phyloP scores from a whole-genome alignment of 2,888 invertebrate genomes.

The Ypsolopha sequella region DNA sequence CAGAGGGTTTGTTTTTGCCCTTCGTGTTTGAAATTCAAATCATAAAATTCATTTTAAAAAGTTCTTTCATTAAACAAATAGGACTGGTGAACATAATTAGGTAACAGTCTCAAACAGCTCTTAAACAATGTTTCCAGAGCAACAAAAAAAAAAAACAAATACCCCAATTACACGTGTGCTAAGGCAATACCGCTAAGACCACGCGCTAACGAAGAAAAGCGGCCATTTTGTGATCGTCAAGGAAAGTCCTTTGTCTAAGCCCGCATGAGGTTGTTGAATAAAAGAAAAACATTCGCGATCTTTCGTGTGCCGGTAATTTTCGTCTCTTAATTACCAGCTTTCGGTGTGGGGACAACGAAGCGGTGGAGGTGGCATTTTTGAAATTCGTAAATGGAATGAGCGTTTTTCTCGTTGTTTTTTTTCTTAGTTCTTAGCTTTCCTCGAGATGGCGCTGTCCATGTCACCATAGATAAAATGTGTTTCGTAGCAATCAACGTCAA shows the following conservation, averaged over 20 bases:
- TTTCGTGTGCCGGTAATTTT: conserved; percentile 42
- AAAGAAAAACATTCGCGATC: conserved; percentile 38
- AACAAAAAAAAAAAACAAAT: conserved; percentile 1
- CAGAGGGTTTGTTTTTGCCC: conserved; percentile 2
- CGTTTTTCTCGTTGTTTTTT: not conserved
- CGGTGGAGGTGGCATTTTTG: not conserved
- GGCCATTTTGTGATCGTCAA: not conserved
- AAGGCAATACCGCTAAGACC: not conserved
- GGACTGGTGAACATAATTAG: too few relatives aligned
- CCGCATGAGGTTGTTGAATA: conserved; percentile 27
- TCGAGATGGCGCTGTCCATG: too few relatives aligned
- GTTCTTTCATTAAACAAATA: too few relatives aligned
- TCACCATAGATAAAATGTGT: too few relatives aligned
- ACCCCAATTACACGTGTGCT: conserved; percentile 1
- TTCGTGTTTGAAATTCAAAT: too few relatives aligned
- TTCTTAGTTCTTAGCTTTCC: not conserved
- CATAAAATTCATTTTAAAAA: too few relatives aligned
- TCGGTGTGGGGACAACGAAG: conserved; percentile 21
- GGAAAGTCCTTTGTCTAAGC: conserved; percentile 7
- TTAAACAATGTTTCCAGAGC: too few relatives aligned
- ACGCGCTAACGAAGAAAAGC: not conserved
- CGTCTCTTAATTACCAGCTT: conserved; percentile 41
- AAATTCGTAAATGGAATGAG: not conserved
- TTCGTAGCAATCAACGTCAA: too few relatives aligned
- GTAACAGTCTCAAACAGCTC: too few relatives aligned